Conservation (phyloP, 1,140 invertebrate species). For the Leptopilina clavipes region DNA sequence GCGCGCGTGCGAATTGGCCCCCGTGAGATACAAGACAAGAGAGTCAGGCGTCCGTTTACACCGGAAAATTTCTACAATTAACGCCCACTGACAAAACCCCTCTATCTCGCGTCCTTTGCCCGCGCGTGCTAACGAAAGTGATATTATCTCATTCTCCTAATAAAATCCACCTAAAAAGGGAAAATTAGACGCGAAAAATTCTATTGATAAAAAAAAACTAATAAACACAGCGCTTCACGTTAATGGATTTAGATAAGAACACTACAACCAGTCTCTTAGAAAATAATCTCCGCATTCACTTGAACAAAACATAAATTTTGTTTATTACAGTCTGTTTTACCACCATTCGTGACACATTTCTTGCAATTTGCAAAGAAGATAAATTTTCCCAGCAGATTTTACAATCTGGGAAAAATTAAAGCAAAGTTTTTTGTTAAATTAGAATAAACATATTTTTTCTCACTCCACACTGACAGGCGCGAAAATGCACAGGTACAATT, state of each 20-base stretch:
- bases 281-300: not conserved
- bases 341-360: not conserved
- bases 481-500: no score
- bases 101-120: constrained; percentile 12
- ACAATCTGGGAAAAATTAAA: no score
- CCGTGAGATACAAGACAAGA: constrained; percentile 41
- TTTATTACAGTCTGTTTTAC: not conserved
- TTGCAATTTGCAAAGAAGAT: no score
- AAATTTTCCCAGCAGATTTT: no score
- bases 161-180: constrained; percentile 6
- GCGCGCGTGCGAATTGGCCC: constrained; percentile 35
- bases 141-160: constrained; percentile 1
- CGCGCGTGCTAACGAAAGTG: constrained; percentile 1
- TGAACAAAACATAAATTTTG: not conserved
- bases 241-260: constrained; percentile 29
- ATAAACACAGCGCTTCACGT: not conserved
- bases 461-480: no score
- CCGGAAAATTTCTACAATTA: constrained; percentile 60
- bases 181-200: constrained; percentile 31
- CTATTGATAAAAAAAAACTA: constrained; percentile 25
- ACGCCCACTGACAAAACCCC: constrained; percentile 18
- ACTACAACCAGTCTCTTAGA: not conserved
- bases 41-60: constrained; percentile 46
- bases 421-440: no score
- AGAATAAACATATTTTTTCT: no score